Evolutionary conservation across 2,113 vertebrate genomes (phyloP), one percentile per base, ranked within the genome.

Genomic region (Leptobrachium leishanense): DNA sequence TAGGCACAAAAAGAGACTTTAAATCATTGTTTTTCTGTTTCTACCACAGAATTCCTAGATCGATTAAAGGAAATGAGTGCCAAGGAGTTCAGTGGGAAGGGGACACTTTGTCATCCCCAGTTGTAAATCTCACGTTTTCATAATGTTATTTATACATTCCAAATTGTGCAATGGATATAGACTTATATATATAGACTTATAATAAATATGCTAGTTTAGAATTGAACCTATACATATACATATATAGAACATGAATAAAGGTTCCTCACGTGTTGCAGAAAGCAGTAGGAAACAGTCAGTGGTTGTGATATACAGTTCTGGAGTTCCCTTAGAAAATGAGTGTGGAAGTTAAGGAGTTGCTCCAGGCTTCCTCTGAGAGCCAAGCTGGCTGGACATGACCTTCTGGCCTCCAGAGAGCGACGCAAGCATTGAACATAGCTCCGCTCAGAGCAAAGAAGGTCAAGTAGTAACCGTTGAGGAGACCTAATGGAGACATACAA

Each of bases 221-320:
- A 31, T 31, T 31, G 20, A 31, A 31, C 20, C 20, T 31, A 31
- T 31, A 31, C 20, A 31, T 31, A 31, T 31, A 31, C 20, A 31
- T 31, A 31, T 31, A 31, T 31, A 31, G 46, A 50, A 1, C 4
- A 8, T 50, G 8, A 64, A 64, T 5, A 20, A 31, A 8, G 62
- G 50, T 41, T 44, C 84, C 95, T 91, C 82, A 96, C 96, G 0
- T 94, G 94, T 88, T 93, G 94, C 78, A 92, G 94, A 89, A 97
- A 97, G 87, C 95, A 95, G 87, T 95, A 91, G 39, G 94, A 94
- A 1, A 94, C 93, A 62, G 93, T 85, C 68, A 96, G 85, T 0
- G 95, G 95, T 75, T 95, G 94, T 65, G 89, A 83, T 0, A 92
- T 84, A 11, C 95, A 95, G 43, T 93, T 93, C 88, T 95, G 94